These are phyloP conservation scores for Todus mexicanus DNA, from an alignment of 2,797 vertebrate species.

Conservation along the genomic window DNA sequence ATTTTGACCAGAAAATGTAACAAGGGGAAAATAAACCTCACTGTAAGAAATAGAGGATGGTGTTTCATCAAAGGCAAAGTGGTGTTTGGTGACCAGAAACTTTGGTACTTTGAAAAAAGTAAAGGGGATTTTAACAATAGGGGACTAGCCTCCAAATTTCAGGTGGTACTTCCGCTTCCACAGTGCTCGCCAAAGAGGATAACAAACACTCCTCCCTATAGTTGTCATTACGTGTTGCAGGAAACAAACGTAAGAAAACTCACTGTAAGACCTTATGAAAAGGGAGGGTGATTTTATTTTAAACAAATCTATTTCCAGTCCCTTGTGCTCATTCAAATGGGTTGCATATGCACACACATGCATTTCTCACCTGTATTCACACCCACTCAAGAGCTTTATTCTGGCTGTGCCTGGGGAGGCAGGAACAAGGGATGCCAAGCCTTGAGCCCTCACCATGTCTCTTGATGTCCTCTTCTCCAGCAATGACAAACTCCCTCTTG, in stretches of 20 bases:
- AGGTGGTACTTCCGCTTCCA: neutral
- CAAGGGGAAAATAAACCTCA: neutral
- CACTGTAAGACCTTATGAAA: neutral
- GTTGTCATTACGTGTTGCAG: neutral
- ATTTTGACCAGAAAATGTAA: neutral
- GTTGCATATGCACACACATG: fast-evolving
- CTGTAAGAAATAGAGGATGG: neutral
- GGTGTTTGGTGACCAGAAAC: neutral
- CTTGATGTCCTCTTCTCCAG: neutral
- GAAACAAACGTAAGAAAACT: neutral
- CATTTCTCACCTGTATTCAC: neutral
- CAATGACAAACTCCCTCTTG: neutral
- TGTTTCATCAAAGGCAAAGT: neutral
- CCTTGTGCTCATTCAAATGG: neutral
- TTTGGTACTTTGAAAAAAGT: neutral
- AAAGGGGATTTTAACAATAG: neutral
- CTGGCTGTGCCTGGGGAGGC: neutral
- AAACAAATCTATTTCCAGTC: neutral
- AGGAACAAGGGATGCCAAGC: neutral
- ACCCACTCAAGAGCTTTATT: neutral
- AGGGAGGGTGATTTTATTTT: neutral
- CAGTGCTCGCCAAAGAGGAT: neutral
- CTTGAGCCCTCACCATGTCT: fast-evolving
- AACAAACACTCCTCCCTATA: fast-evolving
- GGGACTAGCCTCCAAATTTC: neutral